Conservation (phyloP, 2,888 invertebrate genomes). For the Drosophila dives region DNA sequence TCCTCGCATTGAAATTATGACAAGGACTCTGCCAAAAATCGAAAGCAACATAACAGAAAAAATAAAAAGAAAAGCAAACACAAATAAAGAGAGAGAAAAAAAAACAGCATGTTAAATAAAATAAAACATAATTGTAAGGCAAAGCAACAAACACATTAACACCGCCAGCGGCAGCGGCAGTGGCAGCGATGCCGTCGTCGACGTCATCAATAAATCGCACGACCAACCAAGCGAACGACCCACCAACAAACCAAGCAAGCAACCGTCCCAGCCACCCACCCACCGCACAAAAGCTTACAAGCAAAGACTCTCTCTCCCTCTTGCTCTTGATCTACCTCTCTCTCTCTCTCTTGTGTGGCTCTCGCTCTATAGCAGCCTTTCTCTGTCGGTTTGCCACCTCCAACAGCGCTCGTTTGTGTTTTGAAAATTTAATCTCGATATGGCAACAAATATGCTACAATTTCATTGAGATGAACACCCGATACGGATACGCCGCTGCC, state of each 20-base stretch:
- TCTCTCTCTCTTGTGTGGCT: conserved; percentile 3
- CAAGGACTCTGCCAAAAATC: conserved; percentile 74
- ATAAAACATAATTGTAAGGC: conserved; percentile 81
- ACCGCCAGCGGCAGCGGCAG: conserved; percentile 56
- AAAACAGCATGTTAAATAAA: conserved; percentile 77
- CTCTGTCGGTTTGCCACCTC: conserved; percentile 37
- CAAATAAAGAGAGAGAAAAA: conserved; percentile 6
- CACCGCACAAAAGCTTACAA: conserved; percentile 73
- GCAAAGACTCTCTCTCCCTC: conserved; percentile 33
- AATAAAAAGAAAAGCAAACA: conserved; percentile 32
- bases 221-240: conserved; percentile 62
- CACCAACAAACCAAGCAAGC: conserved; percentile 59
- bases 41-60: conserved; percentile 32
- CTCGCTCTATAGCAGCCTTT: conserved; percentile 20
- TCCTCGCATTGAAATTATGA: conserved; percentile 72
- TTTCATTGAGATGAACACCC: conserved; percentile 83
- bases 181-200: conserved; percentile 55
- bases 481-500: conserved; percentile 64
- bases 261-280: conserved; percentile 54
- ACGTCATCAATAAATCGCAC: conserved; percentile 80
- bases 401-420: conserved; percentile 78
- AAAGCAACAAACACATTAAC: conserved; percentile 80
- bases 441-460: conserved; percentile 83
- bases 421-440: conserved; percentile 83
- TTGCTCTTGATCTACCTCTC: conserved; percentile 14